Evolutionary conservation across 2,113 vertebrate species (phyloP).

Genomic region (Ramphastos sulfuratus): DNA sequence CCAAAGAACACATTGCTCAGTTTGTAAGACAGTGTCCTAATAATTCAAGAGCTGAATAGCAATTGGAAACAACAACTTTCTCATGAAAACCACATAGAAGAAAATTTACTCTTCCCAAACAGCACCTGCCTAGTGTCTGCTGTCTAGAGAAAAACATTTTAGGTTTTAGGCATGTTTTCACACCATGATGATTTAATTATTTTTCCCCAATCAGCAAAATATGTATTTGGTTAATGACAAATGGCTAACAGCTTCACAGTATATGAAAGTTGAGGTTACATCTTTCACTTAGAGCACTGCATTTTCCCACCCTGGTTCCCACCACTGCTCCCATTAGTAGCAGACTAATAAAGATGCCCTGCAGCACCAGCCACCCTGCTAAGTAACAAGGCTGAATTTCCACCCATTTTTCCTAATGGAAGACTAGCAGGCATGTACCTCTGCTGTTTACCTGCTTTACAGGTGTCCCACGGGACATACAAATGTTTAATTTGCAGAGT

Average conservation of each 20-base stretch:
- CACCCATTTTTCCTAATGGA: not conserved
- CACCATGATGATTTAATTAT: constrained; percentile 17
- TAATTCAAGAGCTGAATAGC: not conserved
- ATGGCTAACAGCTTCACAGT: constrained; percentile 19
- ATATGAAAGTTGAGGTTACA: constrained; percentile 34
- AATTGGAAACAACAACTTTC: not conserved
- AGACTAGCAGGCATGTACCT: not conserved
- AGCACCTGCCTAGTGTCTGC: not conserved
- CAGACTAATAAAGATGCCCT: constrained; percentile 18
- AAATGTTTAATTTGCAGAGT: not conserved
- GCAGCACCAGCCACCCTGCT: not conserved
- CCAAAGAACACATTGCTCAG: not conserved
- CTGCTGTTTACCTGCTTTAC: not conserved
- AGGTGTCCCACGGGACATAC: not conserved
- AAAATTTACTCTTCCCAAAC: not conserved
- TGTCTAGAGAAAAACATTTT: constrained; percentile 1
- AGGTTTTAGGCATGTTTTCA: constrained; percentile 18
- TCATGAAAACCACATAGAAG: not conserved
- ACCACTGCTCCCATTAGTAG: constrained; percentile 14
- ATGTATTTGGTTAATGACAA: constrained; percentile 41
- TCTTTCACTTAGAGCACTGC: constrained; percentile 17
- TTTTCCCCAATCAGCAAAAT: constrained; percentile 33
- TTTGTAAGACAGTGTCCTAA: not conserved
- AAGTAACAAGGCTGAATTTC: not conserved
- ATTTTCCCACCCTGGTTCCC: not conserved